These are phyloP conservation scores for Cybosia mesomella DNA, from an alignment of 2,888 invertebrate genomes.

Conservation along the genomic window DNA sequence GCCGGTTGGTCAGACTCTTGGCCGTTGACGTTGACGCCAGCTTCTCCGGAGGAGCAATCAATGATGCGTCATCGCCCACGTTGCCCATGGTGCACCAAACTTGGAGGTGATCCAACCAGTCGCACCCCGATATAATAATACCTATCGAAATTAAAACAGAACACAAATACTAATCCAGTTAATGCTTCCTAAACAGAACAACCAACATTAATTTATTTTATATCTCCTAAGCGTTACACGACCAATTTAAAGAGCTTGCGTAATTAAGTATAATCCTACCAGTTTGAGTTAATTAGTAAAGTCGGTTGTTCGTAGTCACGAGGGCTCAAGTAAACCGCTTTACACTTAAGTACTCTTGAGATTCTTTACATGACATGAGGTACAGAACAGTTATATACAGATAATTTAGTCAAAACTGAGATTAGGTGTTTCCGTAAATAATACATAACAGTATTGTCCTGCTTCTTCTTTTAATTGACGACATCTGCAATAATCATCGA, in stretches of 20 bases:
- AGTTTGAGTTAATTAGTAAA: slow-evolving; percentile 59
- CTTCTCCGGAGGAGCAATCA: too few relatives aligned
- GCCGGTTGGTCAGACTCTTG: too few relatives aligned
- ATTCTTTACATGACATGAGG: not conserved
- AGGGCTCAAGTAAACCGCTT: slow-evolving; percentile 32
- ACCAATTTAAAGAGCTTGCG: slow-evolving; percentile 55
- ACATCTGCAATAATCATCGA: too few relatives aligned
- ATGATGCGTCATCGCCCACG: too few relatives aligned
- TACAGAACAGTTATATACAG: not conserved
- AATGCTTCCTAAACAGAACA: slow-evolving; percentile 5
- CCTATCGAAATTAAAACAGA: not conserved
- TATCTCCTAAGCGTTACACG: slow-evolving; percentile 49
- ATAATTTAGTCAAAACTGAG: not conserved
- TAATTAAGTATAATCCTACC: slow-evolving; percentile 61
- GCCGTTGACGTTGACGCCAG: too few relatives aligned
- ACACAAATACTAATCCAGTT: not conserved
- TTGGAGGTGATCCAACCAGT: too few relatives aligned
- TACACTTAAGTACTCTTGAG: slow-evolving; percentile 12
- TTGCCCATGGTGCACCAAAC: too few relatives aligned
- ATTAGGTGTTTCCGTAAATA: not conserved
- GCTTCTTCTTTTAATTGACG: too few relatives aligned
- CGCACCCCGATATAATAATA: too few relatives aligned
- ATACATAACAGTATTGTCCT: too few relatives aligned
- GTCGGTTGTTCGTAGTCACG: slow-evolving; percentile 33
- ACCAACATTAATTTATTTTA: slow-evolving; percentile 31